A percentile compares a stretch with the other conserved stretches of the same genome.
Conservation (phyloP, 1,140 invertebrate species). For the Temnothorax longispinosus region DNA sequence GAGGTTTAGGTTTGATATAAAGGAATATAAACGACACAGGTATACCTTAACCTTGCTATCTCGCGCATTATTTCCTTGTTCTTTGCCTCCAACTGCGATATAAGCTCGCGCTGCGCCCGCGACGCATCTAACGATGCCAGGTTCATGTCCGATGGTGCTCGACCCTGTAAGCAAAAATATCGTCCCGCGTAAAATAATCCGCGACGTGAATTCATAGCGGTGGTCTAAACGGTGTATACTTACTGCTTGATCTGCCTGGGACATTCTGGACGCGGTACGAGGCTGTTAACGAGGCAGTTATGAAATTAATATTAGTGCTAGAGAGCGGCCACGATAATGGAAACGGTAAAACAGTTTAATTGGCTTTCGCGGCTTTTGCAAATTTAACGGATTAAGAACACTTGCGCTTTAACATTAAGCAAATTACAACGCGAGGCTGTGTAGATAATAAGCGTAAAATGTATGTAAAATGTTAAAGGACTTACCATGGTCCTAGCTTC, state of each 20-base stretch:
- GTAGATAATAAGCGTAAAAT: conserved; percentile 32
- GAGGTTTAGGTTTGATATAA: conserved; percentile 83
- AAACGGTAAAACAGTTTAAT: conserved; percentile 32
- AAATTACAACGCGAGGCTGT: conserved; percentile 21
- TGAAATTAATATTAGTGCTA: conserved; percentile 63
- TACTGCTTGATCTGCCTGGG: conserved; percentile 83
- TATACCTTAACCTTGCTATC: conserved; percentile 95
- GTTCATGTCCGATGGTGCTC: conserved; percentile 92
- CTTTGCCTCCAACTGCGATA: conserved; percentile 97
- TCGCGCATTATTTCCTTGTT: conserved; percentile 99
- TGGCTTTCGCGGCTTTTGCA: background rate
- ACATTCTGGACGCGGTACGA: conserved; percentile 83
- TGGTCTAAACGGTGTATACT: conserved; percentile 68
- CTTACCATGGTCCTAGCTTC: conserved; percentile 94
- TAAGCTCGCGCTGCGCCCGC: conserved; percentile 95
- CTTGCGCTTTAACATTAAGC: conserved; percentile 23
- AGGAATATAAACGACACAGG: conserved; percentile 85
- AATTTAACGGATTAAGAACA: conserved; percentile 12
- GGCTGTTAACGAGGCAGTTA: conserved; percentile 78
- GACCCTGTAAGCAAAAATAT: conserved; percentile 85
- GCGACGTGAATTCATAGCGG: background rate
- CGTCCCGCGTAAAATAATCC: background rate
- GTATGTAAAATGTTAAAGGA: conserved; percentile 66
- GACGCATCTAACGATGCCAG: conserved; percentile 92
- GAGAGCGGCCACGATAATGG: background rate